Evolutionary conservation across 2,888 invertebrate genomes (phyloP).

Genomic region (Reticulitermes lucifugus): DNA sequence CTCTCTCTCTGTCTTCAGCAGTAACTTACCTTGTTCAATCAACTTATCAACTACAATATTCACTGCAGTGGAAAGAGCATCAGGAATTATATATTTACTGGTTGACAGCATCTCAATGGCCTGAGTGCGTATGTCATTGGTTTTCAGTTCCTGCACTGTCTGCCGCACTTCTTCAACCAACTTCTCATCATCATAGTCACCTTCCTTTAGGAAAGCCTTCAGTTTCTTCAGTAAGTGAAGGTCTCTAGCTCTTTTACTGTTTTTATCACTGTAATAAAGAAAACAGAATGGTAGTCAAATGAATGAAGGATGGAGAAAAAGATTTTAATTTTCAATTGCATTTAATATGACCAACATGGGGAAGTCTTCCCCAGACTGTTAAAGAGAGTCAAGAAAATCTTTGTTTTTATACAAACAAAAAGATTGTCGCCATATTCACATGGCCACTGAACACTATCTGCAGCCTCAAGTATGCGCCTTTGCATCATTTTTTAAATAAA

Average conservation of each 20-base stretch:
- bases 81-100: constrained; percentile 73
- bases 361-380: too few species aligned
- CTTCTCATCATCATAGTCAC: constrained; percentile 66
- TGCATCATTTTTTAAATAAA: too few species aligned
- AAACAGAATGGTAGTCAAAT: constrained; percentile 23
- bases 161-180: constrained; percentile 68
- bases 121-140: constrained; percentile 77
- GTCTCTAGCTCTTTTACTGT: constrained; percentile 88
- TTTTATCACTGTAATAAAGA: constrained; percentile 74
- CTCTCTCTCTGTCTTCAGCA: too few species aligned
- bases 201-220: constrained; percentile 74
- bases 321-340: too few species aligned
- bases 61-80: constrained; percentile 68
- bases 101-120: constrained; percentile 77
- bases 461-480: too few species aligned
- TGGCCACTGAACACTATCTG: too few species aligned
- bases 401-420: too few species aligned
- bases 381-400: too few species aligned
- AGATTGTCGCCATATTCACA: too few species aligned
- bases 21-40: constrained; percentile 56
- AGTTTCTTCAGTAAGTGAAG: constrained; percentile 86
- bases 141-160: constrained; percentile 75
- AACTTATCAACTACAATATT: constrained; percentile 62
- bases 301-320: not conserved
- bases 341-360: too few species aligned